Conservation (phyloP, 2,888 invertebrate genomes). For the Amphiduros pacificus region DNA sequence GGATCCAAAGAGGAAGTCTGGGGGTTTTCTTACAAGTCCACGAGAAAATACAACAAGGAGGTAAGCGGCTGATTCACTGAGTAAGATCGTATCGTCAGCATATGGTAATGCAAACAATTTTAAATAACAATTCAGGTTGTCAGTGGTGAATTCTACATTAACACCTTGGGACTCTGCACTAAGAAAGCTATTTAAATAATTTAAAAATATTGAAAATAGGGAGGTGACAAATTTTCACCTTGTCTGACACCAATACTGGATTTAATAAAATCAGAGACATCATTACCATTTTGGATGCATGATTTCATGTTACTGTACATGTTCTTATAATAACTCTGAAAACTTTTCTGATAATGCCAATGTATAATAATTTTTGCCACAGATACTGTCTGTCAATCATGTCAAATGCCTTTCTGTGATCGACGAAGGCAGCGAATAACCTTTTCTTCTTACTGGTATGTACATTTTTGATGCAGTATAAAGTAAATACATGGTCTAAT, state of each 20-base stretch:
- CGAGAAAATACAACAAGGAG: not conserved
- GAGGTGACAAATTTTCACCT: constrained; percentile 2
- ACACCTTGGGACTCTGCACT: not conserved
- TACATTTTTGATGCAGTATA: not conserved
- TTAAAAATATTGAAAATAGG: constrained; percentile 1
- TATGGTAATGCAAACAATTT: no score
- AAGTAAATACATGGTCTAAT: not conserved
- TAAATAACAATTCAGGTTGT: no score
- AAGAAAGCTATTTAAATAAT: not conserved
- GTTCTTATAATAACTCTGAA: not conserved
- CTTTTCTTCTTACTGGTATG: not conserved
- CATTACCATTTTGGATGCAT: not conserved
- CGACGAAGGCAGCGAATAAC: not conserved
- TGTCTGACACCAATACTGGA: not conserved
- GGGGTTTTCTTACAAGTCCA: not conserved
- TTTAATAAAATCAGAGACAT: not conserved
- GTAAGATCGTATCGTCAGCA: not conserved
- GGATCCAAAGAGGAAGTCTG: not conserved
- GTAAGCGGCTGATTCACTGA: not conserved
- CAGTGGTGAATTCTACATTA: no score
- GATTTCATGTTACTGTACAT: not conserved
- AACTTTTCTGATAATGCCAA: not conserved
- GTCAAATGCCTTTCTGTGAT: not conserved
- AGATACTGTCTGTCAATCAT: not conserved
- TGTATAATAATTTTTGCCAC: not conserved